These are phyloP conservation scores for Pseudochromis fuscus DNA, from an alignment of 2,797 vertebrate genomes.

Conservation along the genomic window DNA sequence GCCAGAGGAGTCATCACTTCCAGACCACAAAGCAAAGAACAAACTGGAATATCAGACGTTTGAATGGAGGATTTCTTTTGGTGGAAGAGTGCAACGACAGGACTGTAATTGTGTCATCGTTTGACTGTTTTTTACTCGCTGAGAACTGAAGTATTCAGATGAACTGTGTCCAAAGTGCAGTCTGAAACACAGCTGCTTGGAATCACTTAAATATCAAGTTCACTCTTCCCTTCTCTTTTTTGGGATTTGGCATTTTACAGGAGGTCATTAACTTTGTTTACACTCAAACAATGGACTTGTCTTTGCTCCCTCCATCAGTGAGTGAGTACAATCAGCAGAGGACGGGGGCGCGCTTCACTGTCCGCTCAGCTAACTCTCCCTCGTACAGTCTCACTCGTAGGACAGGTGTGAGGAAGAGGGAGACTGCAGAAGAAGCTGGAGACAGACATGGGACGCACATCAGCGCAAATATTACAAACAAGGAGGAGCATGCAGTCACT, in stretches of 20 bases:
- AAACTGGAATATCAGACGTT: slow-evolving; percentile 24
- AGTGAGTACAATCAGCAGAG: slow-evolving; percentile 43
- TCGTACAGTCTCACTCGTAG: slow-evolving; percentile 59
- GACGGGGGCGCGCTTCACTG: slow-evolving; percentile 66
- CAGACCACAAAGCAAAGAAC: slow-evolving; percentile 2
- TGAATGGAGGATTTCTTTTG: slow-evolving; percentile 22
- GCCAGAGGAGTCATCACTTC: slow-evolving; percentile 24
- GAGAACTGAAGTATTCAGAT: slow-evolving; percentile 23
- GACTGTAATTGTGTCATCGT: slow-evolving; percentile 7
- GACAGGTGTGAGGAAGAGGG: slow-evolving; percentile 44
- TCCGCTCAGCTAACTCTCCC: slow-evolving; percentile 79
- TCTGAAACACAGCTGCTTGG: slow-evolving; percentile 40
- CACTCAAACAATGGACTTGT: slow-evolving; percentile 79
- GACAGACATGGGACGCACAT: not conserved
- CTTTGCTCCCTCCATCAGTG: slow-evolving; percentile 52
- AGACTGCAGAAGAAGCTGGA: not conserved
- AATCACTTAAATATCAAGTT: slow-evolving; percentile 61
- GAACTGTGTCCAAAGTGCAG: slow-evolving; percentile 26
- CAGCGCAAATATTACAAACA: slow-evolving; percentile 20
- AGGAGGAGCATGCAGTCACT: slow-evolving; percentile 25
- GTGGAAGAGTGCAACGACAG: slow-evolving; percentile 18
- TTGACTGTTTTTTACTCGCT: slow-evolving; percentile 12
- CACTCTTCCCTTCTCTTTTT: slow-evolving; percentile 59
- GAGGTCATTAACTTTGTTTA: slow-evolving; percentile 67
- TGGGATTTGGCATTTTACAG: slow-evolving; percentile 66